phyloP scores from a whole-genome alignment of 2,113 vertebrate genomes.

The Scartelaos histophorus region DNA sequence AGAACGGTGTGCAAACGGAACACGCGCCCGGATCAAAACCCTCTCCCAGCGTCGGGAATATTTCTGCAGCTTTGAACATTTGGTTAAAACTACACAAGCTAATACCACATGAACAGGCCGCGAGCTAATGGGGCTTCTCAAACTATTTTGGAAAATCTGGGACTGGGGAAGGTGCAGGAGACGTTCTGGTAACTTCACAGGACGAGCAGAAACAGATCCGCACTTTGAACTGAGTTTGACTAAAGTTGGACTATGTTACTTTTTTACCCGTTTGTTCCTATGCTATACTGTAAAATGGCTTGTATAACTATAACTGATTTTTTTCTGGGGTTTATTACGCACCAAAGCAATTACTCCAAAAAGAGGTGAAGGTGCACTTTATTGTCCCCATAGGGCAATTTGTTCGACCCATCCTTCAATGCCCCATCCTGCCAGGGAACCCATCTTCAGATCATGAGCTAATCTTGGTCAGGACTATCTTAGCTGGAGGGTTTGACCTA shows the following conservation, averaged over 20 bases:
- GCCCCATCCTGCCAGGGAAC: no score
- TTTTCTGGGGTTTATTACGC: no score
- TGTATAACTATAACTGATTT: no score
- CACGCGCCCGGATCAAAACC: slow-evolving; percentile 71
- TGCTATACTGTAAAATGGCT: no score
- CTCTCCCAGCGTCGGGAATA: slow-evolving; percentile 67
- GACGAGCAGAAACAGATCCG: not conserved
- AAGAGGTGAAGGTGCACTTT: no score
- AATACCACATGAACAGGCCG: slow-evolving; percentile 18
- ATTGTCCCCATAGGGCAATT: no score
- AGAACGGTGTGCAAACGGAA: slow-evolving; percentile 70
- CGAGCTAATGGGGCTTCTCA: slow-evolving; percentile 25
- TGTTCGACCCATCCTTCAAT: no score
- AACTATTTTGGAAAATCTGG: slow-evolving; percentile 15
- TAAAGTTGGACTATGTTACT: not conserved
- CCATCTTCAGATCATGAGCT: no score
- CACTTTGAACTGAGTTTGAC: not conserved
- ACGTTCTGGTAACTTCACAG: not conserved
- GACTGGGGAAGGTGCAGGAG: not conserved
- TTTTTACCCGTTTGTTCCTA: no score
- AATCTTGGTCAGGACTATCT: no score
- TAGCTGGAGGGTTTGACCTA: no score
- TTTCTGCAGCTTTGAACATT: slow-evolving; percentile 74
- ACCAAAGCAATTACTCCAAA: no score
- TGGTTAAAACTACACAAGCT: slow-evolving; percentile 18